Percentiles rank a stretch among this genome's conserved stretches.
Conservation (phyloP, 2,797 vertebrate species). For the Muraenolepis orangiensis region DNA sequence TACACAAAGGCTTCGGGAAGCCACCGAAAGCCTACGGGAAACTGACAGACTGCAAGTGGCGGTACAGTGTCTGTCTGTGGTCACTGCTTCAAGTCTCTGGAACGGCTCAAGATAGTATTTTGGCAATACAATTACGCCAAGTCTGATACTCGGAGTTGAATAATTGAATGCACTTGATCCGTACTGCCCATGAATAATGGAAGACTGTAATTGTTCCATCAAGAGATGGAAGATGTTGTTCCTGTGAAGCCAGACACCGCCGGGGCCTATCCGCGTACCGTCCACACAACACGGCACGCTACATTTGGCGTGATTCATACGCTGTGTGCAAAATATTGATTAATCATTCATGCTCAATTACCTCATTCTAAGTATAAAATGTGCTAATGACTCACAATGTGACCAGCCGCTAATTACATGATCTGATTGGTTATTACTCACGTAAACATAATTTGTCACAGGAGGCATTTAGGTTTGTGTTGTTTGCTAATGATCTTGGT, state of each 20-base stretch:
- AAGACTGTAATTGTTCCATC: no score
- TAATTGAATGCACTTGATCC: not conserved
- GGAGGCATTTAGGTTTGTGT: constrained; percentile 19
- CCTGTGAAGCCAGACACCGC: not conserved
- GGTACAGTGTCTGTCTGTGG: not conserved
- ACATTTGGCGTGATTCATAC: not conserved
- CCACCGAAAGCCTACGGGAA: not conserved
- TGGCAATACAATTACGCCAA: not conserved
- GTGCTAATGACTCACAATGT: constrained; percentile 26
- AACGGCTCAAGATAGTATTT: not conserved
- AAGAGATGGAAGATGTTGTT: not conserved
- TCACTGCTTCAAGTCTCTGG: not conserved
- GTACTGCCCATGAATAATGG: not conserved
- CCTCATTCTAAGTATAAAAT: constrained; percentile 16
- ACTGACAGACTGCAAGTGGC: not conserved
- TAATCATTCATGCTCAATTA: constrained; percentile 38
- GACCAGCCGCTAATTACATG: constrained; percentile 25
- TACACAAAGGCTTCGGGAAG: not conserved
- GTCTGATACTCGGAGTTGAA: not conserved
- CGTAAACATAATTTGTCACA: constrained; percentile 37
- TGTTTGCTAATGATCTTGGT: constrained; percentile 8
- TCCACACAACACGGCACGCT: not conserved
- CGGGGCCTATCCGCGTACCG: not conserved
- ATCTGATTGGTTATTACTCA: constrained; percentile 41
- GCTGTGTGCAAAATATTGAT: constrained; percentile 18